These are phyloP conservation scores for Campoletis sonorensis DNA, from an alignment of 1,140 invertebrate genomes.

Conservation along the genomic window DNA sequence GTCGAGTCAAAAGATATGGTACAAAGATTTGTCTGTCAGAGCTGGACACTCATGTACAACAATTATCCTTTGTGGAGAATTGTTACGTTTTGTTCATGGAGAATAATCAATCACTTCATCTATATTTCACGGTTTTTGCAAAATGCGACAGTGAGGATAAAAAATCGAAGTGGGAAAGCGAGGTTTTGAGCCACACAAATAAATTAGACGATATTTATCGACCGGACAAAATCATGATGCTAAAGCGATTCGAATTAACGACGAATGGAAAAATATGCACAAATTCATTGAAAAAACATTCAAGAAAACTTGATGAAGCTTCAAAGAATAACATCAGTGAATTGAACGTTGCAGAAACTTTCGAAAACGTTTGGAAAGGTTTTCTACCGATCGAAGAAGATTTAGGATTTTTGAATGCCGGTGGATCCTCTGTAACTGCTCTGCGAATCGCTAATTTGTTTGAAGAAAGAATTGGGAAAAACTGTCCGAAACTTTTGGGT, in stretches of 20 bases:
- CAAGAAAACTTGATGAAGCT: not conserved
- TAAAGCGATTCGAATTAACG: conserved; percentile 63
- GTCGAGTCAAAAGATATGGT: conserved; percentile 85
- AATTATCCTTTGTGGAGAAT: conserved; percentile 73
- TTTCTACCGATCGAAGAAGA: conserved; percentile 60
- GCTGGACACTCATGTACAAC: conserved; percentile 78
- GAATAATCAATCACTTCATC: conserved; percentile 73
- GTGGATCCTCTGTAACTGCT: conserved; percentile 75
- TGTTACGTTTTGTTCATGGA: conserved; percentile 76
- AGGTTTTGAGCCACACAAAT: conserved; percentile 68
- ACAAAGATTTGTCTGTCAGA: conserved; percentile 80
- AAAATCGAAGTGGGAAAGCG: conserved; percentile 65
- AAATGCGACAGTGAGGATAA: conserved; percentile 42
- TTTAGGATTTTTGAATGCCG: conserved; percentile 73
- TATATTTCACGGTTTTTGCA: conserved; percentile 70
- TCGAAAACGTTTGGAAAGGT: conserved; percentile 66
- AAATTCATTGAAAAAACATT: conserved; percentile 52
- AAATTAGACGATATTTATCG: conserved; percentile 58
- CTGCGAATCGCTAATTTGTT: conserved; percentile 72
- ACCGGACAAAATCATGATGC: conserved; percentile 65
- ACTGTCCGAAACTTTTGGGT: conserved; percentile 67
- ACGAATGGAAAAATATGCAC: conserved; percentile 67
- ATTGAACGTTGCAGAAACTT: conserved; percentile 62
- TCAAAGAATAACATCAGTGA: conserved; percentile 27
- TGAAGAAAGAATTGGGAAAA: conserved; percentile 57